Evolutionary conservation across 2,888 invertebrate species (phyloP), one percentile per base, ranked within the genome.

Genomic region (Drosophila testacea): DNA sequence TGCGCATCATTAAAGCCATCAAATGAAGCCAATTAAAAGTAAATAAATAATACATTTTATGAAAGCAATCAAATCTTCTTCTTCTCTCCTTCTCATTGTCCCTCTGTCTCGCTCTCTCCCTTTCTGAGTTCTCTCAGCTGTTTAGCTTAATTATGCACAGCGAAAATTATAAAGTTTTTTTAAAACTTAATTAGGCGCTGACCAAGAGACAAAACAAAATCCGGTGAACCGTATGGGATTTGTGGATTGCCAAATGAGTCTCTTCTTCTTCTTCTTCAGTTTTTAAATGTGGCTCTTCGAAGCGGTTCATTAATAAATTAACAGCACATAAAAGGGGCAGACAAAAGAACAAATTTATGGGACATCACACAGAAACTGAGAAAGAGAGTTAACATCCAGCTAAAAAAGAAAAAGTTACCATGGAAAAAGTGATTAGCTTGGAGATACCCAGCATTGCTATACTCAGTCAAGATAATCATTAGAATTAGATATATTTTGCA

Each of bases 1-100:
- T 86, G 87, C 83, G 87, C 69, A 87, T 87, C 83, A 84, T 90
- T 89, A 88, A 87, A 70, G 86, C 69, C 83, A 78, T 81, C 83
- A 83, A 88, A 89, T 90, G 87, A 85, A 73, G 90, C 81, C 88
- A 90, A 85, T 88, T 88, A 88, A 90, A 90, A 83, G 73, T 81
- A 78, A 73, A 90, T 88, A 90, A 90, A 89, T 79, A 84, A 87
- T 85, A 84, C 72, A 78, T 84, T 88, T 89, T 81, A 89, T 84
- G 77, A 78, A 81, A 73, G 83, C 79, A 89, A 82, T 86, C 81
- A 85, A 84, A 82, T 68, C 44, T 7, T 2, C n/a, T 54, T 36
- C 27, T 28, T 27, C n/a, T 5, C 11, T 10, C 16, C 30, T 28
- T 6, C 22, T 42, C 41, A 32, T 39, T n/a, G n/a, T 16, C 27